Base-by-base conservation (phyloP, 1,140 invertebrate genomes). In the Pygmarrhopalites habei region DNA sequence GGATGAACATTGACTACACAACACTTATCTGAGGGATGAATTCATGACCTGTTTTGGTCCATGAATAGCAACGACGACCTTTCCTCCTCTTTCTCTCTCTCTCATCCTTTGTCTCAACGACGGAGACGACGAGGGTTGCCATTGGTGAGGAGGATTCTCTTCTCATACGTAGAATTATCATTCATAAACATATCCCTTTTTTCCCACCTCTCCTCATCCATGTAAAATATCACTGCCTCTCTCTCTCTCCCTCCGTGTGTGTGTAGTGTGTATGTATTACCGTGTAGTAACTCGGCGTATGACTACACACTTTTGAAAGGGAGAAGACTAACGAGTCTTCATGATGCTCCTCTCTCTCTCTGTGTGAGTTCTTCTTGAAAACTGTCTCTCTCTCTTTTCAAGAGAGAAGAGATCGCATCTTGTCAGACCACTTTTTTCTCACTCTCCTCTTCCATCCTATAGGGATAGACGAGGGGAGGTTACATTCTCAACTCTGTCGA, bases 11-110 rank as follows among this genome's bases (percentile, higher is more conserved):
- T 64, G 62, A 55, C 56, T 64, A 58, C 62, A 58, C 53, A n/a
- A n/a, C n/a, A n/a, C 62, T 64, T 64, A 64, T 64, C 62, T 58
- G 39, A 49, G 44, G 55, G 55, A 64, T 64, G 62, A 51, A 51
- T 64, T 64, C 62, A 64, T 64, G 62, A 64, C 62, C 62, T 55
- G 62, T 64, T 64, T 64, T 64, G 62, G 62, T 64, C 56, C 62
- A 64, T 58, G 62, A 49, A 46, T 58, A 64, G 29, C 32, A 21
- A 64, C 43, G 56, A 58, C 44, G 62, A 64, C 62, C 62, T 64
- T 64, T 55, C 58, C 62, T 58, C 41, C 41, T 35, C 46, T 32
- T 49, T 30, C n/a, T n/a, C n/a, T n/a, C n/a, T 47, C 43, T 28
- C 21, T 32, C 53, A 29, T 57, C 51, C 29, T 29, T 57, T 32